Evolutionary conservation across 2,888 invertebrate genomes (phyloP).

Genomic region (Nephrocerus scutellatus): DNA sequence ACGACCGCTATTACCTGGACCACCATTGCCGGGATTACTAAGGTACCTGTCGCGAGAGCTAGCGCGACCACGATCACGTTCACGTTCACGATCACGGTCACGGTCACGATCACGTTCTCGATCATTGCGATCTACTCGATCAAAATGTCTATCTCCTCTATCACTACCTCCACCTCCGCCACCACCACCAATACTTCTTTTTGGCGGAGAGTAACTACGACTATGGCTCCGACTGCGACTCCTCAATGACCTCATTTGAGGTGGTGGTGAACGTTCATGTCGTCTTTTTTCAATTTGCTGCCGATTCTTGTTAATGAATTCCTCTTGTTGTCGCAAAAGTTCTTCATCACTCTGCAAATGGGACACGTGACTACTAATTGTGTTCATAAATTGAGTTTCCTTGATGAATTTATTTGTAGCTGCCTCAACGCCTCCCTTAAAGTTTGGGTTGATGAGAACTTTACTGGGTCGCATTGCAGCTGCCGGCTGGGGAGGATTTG

Average conservation of each 20-base stretch:
- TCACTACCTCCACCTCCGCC: slow-evolving; percentile 15
- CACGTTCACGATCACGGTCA: slow-evolving; percentile 30
- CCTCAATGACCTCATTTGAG: slow-evolving; percentile 19
- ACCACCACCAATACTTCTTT: slow-evolving; percentile 25
- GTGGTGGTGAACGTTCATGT: slow-evolving; percentile 40
- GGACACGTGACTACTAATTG: slow-evolving; percentile 35
- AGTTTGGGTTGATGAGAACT: slow-evolving; percentile 47
- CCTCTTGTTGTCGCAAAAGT: slow-evolving; percentile 46
- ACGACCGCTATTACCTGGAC: slow-evolving; percentile 20
- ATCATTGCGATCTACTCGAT: slow-evolving; percentile 25
- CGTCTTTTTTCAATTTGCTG: slow-evolving; percentile 47
- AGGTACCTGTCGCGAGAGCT: slow-evolving; percentile 28
- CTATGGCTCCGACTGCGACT: slow-evolving; percentile 34
- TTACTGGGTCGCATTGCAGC: slow-evolving; percentile 31
- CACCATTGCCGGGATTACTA: slow-evolving; percentile 26
- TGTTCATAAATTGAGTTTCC: slow-evolving; percentile 46
- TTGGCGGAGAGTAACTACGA: slow-evolving; percentile 44
- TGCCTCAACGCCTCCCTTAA: slow-evolving; percentile 48
- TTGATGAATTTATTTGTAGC: slow-evolving; percentile 47
- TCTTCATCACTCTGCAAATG: slow-evolving; percentile 43
- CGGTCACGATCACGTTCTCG: slow-evolving; percentile 8
- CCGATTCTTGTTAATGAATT: slow-evolving; percentile 47
- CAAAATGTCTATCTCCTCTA: slow-evolving; percentile 29
- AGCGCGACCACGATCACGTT: slow-evolving; percentile 10
- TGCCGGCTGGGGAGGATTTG: slow-evolving; percentile 6